These are phyloP conservation scores for Garrulus glandarius DNA, from an alignment of 2,797 vertebrate genomes.

Conservation along the genomic window DNA sequence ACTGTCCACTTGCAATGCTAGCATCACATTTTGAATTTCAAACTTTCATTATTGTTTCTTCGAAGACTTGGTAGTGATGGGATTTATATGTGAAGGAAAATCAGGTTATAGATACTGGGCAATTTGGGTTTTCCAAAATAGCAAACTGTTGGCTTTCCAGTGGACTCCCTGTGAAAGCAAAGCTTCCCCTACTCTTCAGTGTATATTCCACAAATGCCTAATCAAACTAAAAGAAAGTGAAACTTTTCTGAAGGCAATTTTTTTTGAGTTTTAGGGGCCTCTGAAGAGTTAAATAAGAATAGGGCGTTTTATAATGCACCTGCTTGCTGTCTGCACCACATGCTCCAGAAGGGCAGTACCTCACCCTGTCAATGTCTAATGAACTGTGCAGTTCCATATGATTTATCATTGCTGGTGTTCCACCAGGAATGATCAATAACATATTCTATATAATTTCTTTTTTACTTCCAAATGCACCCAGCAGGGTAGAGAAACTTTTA, in stretches of 20 bases:
- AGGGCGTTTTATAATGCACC: constrained; percentile 11
- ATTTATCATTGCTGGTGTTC: constrained; percentile 49
- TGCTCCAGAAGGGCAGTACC: background rate
- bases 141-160: background rate
- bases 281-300: constrained; percentile 44
- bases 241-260: constrained; percentile 39
- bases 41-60: background rate
- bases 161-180: background rate
- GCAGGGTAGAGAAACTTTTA: constrained; percentile 27
- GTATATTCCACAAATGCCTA: background rate
- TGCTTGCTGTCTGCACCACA: background rate
- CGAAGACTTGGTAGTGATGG: background rate
- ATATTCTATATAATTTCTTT: constrained; percentile 59
- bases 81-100: background rate
- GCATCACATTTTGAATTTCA: background rate
- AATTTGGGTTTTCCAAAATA: background rate
- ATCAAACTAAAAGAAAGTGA: background rate
- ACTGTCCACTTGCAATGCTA: background rate
- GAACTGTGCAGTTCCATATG: constrained; percentile 51
- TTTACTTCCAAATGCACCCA: constrained; percentile 65
- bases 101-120: background rate
- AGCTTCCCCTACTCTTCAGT: background rate
- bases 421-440: constrained; percentile 65
- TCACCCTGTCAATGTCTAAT: constrained; percentile 64
- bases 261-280: background rate